phyloP scores from a whole-genome alignment of 2,797 vertebrate species.

The Alectoris magna region DNA sequence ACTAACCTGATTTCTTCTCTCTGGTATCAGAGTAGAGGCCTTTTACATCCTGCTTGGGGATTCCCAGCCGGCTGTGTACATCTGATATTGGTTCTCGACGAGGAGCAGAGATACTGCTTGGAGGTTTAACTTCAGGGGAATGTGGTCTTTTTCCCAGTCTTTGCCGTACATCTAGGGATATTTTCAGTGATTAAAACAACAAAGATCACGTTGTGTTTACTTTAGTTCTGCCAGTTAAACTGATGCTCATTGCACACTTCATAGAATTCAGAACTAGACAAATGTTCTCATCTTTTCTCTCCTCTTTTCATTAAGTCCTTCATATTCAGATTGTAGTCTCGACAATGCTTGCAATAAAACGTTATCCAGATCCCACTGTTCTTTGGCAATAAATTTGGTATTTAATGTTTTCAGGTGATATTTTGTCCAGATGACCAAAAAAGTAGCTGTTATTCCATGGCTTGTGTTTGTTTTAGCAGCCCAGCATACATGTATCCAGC shows the following conservation, averaged over 20 bases:
- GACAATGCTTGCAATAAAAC: neutral
- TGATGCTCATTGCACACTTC: neutral
- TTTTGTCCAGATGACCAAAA: neutral
- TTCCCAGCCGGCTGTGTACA: conserved; percentile 92
- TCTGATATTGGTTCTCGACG: conserved; percentile 89
- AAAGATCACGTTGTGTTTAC: neutral
- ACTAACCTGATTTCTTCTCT: conserved; percentile 91
- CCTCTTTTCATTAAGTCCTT: neutral
- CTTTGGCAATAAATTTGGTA: neutral
- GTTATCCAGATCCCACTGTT: neutral
- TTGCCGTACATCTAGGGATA: conserved; percentile 89
- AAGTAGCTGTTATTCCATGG: neutral
- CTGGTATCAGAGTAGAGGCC: conserved; percentile 84
- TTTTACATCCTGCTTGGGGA: conserved; percentile 85
- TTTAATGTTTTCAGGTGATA: neutral
- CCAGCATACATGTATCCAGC: neutral
- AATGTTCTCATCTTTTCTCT: neutral
- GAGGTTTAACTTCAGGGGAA: conserved; percentile 87
- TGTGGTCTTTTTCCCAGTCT: conserved; percentile 92
- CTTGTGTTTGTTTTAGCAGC: neutral
- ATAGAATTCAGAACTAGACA: neutral
- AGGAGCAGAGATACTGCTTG: conserved; percentile 75
- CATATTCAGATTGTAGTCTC: neutral
- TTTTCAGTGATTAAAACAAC: neutral
- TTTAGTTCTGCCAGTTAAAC: neutral